Percentiles rank a stretch among this genome's conserved stretches.
Conservation (phyloP, 2,797 vertebrate genomes). For the Poecilia picta region DNA sequence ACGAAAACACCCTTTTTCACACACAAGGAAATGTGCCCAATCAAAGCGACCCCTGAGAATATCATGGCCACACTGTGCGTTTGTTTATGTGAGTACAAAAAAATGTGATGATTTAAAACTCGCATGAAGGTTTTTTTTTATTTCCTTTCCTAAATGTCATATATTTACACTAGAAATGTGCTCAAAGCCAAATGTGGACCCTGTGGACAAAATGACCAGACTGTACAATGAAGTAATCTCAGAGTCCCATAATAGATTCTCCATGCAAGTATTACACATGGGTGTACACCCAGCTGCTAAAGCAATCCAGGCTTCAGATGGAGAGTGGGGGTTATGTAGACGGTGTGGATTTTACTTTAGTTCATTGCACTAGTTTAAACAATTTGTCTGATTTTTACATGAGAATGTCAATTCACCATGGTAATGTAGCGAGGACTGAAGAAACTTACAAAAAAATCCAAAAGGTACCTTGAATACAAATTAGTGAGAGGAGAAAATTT, state of each 20-base stretch:
- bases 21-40: conserved; percentile 40
- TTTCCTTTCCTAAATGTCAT: conserved; percentile 50
- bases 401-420: conserved; percentile 23
- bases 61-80: conserved; percentile 55
- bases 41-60: conserved; percentile 50
- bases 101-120: conserved; percentile 56
- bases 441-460: too few species aligned
- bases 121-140: conserved; percentile 53
- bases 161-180: conserved; percentile 63
- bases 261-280: conserved; percentile 29
- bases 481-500: not conserved
- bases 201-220: conserved; percentile 67
- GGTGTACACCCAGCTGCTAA: conserved; percentile 63
- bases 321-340: conserved; percentile 65
- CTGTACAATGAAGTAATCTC: conserved; percentile 70
- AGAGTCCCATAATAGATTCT: conserved; percentile 43
- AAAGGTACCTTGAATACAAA: not conserved
- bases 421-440: conserved; percentile 43
- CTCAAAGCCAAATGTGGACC: conserved; percentile 59
- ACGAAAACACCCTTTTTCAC: conserved; percentile 38
- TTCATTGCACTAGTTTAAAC: conserved; percentile 67
- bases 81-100: conserved; percentile 55
- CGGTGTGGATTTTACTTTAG: conserved; percentile 63
- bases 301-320: conserved; percentile 65
- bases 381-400: conserved; percentile 69